phyloP scores from a whole-genome alignment of 2,888 invertebrate genomes.

The Desoria tigrina region DNA sequence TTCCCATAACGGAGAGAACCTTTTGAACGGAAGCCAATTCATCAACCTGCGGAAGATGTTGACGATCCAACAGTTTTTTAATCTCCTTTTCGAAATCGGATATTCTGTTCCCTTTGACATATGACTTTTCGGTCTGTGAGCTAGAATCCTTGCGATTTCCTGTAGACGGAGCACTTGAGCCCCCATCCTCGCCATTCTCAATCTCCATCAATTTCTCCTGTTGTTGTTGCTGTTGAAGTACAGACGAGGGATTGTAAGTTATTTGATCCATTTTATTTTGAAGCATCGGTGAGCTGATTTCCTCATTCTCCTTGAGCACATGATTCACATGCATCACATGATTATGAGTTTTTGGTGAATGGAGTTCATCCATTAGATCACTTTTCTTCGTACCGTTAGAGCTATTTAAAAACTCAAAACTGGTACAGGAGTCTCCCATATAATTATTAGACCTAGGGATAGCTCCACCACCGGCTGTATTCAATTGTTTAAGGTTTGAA shows the following conservation, averaged over 20 bases:
- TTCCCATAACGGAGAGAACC: conserved; percentile 52
- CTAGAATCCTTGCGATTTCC: conserved; percentile 51
- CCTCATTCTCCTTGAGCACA: neutral
- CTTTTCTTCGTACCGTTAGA: neutral
- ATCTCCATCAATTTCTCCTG: neutral
- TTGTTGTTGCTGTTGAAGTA: neutral
- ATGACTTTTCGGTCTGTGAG: conserved; percentile 53
- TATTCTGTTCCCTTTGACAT: conserved; percentile 51
- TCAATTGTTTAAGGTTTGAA: too few relatives aligned
- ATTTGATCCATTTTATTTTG: neutral
- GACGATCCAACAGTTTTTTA: conserved; percentile 74
- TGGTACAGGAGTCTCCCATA: conserved; percentile 43
- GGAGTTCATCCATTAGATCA: neutral
- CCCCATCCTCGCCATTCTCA: conserved; percentile 27
- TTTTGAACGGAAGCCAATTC: conserved; percentile 52
- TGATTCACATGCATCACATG: neutral
- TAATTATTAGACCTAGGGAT: conserved; percentile 25
- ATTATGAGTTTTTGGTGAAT: neutral
- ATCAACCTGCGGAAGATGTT: conserved; percentile 60
- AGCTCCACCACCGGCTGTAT: conserved; percentile 9
- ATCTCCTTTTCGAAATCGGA: conserved; percentile 76
- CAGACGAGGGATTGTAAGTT: too few relatives aligned
- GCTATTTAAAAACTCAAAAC: conserved; percentile 39
- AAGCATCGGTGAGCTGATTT: neutral
- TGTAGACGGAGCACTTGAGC: conserved; percentile 51